These are phyloP conservation scores for Hylaea fasciaria DNA, from an alignment of 2,888 invertebrate genomes.

Conservation along the genomic window DNA sequence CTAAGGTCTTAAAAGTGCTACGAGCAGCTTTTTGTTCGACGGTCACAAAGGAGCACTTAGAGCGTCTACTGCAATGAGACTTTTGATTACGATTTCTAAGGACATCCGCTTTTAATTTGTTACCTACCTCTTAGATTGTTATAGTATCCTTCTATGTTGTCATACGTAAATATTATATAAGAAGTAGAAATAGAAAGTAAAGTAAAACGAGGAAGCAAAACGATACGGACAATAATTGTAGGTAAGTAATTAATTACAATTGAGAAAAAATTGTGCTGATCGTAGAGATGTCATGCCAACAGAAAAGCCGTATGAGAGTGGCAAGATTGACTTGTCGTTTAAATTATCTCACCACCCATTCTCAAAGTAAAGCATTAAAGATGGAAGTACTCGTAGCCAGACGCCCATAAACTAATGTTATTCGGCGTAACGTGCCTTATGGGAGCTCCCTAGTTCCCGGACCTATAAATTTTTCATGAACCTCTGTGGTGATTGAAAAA, in stretches of 20 bases:
- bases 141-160: neutral
- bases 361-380: slow-evolving; percentile 29
- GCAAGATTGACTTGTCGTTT: too few relatives aligned
- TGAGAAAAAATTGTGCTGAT: too few relatives aligned
- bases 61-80: slow-evolving; percentile 24
- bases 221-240: too few relatives aligned
- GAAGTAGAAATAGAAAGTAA: too few relatives aligned
- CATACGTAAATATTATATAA: too few relatives aligned
- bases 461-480: slow-evolving; percentile 82
- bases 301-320: too few relatives aligned
- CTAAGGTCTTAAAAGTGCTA: slow-evolving; percentile 26
- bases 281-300: too few relatives aligned
- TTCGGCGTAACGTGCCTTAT: slow-evolving; percentile 71
- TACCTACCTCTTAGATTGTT: slow-evolving; percentile 1
- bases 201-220: too few relatives aligned
- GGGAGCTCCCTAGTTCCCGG: slow-evolving; percentile 56
- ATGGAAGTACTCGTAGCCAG: slow-evolving; percentile 32
- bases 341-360: neutral
- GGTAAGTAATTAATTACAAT: too few relatives aligned
- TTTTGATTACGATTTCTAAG: slow-evolving; percentile 35
- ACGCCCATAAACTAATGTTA: slow-evolving; percentile 76
- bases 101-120: slow-evolving; percentile 25
- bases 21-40: slow-evolving; percentile 26
- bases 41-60: slow-evolving; percentile 30
- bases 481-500: slow-evolving; percentile 77